Conservation (phyloP, 1,140 invertebrate genomes). For the Drosophila ambigua region DNA sequence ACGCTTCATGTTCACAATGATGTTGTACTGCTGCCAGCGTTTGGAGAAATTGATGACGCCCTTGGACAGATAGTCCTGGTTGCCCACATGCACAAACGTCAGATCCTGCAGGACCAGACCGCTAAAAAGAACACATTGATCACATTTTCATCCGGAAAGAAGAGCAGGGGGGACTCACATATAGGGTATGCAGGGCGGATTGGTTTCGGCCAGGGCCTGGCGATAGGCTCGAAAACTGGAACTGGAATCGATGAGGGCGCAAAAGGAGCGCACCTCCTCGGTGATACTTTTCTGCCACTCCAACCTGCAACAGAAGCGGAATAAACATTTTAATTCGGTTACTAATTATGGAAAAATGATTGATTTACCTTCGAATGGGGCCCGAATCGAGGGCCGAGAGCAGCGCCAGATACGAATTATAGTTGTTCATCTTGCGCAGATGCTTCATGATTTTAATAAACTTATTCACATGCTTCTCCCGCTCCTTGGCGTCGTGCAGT, state of each 20-base stretch:
- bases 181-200: conserved; percentile 99
- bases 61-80: conserved; percentile 94
- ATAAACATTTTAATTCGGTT: too few relatives aligned
- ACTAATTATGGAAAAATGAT: neutral
- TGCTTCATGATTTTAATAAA: conserved; percentile 99
- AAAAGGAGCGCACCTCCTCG: conserved; percentile 97
- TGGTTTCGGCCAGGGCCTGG: conserved; percentile 95
- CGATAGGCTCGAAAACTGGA: conserved; percentile 98
- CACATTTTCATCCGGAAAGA: too few relatives aligned
- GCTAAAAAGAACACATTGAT: conserved; percentile 86
- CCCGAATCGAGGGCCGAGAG: conserved; percentile 98
- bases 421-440: conserved; percentile 98
- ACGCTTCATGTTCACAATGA: conserved; percentile 98
- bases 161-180: conserved; percentile 89
- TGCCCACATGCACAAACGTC: conserved; percentile 99
- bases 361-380: conserved; percentile 89
- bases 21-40: conserved; percentile 98
- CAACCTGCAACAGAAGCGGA: conserved; percentile 85
- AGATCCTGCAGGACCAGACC: conserved; percentile 99
- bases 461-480: conserved; percentile 98
- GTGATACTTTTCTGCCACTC: conserved; percentile 97
- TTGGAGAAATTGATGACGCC: conserved; percentile 98
- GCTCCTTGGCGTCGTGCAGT: conserved; percentile 93
- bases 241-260: conserved; percentile 97
- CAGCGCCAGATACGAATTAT: conserved; percentile 98